These are phyloP conservation scores for Drosophila auraria DNA, from an alignment of 1,140 invertebrate genomes.

Conservation along the genomic window DNA sequence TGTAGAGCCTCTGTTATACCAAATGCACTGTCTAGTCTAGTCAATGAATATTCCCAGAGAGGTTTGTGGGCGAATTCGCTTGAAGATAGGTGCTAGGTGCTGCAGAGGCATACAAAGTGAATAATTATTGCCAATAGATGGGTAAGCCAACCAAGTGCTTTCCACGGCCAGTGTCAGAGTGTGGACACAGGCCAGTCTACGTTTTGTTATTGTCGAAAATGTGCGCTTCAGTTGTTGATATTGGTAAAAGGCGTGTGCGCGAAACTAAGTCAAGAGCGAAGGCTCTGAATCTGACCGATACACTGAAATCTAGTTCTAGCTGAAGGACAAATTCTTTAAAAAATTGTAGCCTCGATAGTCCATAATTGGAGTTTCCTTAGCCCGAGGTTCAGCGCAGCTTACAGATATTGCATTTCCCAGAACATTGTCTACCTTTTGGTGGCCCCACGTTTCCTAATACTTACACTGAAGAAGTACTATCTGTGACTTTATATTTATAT, in stretches of 20 bases:
- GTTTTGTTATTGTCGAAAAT: constrained; percentile 9
- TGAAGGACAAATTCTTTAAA: neutral
- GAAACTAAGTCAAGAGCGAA: constrained; percentile 9
- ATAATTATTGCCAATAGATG: neutral
- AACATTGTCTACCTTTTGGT: neutral
- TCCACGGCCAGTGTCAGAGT: constrained; percentile 14
- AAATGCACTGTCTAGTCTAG: constrained; percentile 9
- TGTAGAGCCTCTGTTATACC: constrained; percentile 7
- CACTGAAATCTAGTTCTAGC: no score
- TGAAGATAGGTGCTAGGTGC: neutral
- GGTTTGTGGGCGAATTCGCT: neutral
- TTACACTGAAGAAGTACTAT: neutral
- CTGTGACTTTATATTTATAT: neutral
- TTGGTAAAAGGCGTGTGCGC: constrained; percentile 7
- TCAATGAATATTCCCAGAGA: neutral
- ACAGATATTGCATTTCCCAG: neutral
- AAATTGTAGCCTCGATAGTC: neutral
- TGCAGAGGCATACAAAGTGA: neutral
- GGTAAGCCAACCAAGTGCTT: constrained; percentile 17
- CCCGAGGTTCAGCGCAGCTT: neutral
- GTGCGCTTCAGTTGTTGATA: neutral
- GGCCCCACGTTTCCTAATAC: neutral
- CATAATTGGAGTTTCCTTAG: neutral
- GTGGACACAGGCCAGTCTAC: no score
- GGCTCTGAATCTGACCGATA: neutral